Evolutionary conservation across 1,140 invertebrate genomes (phyloP), one percentile per base, ranked within the genome.

Genomic region (Globodera ellingtonae): DNA sequence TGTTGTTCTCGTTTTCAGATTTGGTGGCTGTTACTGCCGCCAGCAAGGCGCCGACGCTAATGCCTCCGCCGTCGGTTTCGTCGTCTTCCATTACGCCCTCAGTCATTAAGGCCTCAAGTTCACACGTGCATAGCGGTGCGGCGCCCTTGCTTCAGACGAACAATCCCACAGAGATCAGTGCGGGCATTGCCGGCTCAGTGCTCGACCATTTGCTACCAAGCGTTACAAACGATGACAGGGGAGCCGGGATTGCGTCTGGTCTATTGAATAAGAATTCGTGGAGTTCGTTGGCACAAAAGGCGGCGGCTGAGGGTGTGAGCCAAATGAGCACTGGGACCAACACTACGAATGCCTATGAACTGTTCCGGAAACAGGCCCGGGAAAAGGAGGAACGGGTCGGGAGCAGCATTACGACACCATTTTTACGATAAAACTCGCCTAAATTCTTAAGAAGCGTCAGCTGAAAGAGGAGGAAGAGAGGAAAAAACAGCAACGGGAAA

Each of bases 381-480:
- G 84, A 82, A 74, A 86, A 84, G 67, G 84, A 84, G 59, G 81
- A 86, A 24, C 75, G 85, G 80, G 75, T 84, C 1, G 18, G 56
- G 13, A 62, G 18, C 50, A 13, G 56, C 35, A 35, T 35, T 35
- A 18, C 56, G 56, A 15, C 56, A 62, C 10, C 15, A 62, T 18
- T 35, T 35, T 35, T 35, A 35, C 35, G 18, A 24, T 8, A 46
- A 9, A 44, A 78, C 18, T 7, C 15, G 4, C 65, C 15, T 15
- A 52, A 21, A 24, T 72, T 50, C 50, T 79, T 24, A 24, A 79
- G 78, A 79, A 79, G 75, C 65, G 78, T 44, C 44, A 46, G 62
- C 15, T 83, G 24, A 72, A 80, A 62, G 82, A 84, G 52, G 82
- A 84, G 65, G 72, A 84, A 62, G 82, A 84, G 24, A 84, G 72